Evolutionary conservation across 2,113 vertebrate genomes (phyloP).

Genomic region (Ibidorhyncha struthersii): DNA sequence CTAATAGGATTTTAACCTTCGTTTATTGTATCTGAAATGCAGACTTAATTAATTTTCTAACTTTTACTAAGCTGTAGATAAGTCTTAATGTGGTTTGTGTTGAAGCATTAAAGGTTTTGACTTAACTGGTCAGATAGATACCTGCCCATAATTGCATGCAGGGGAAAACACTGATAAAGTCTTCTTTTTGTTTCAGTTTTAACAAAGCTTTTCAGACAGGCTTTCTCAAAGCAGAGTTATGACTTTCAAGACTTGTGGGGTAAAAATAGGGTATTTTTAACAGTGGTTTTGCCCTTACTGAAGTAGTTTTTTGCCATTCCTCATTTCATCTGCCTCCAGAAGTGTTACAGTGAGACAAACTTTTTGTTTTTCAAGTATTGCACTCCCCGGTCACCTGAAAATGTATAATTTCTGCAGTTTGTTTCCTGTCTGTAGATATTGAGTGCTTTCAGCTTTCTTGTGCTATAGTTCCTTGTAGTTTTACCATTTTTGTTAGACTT

Average conservation of each 20-base stretch:
- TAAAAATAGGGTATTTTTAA: not conserved
- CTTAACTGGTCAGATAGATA: not conserved
- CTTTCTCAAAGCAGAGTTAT: not conserved
- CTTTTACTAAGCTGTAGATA: not conserved
- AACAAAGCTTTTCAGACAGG: not conserved
- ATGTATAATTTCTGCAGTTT: not conserved
- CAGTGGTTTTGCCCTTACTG: not conserved
- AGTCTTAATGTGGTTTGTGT: constrained; percentile 16
- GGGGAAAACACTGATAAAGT: not conserved
- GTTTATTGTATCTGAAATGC: not conserved
- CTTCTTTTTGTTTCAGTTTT: not conserved
- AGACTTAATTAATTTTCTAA: constrained; percentile 19
- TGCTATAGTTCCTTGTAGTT: not conserved
- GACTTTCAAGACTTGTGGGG: not conserved
- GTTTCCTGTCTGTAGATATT: not conserved
- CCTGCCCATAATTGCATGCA: not conserved
- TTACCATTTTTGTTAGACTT: not conserved
- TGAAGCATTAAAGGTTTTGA: constrained; percentile 5
- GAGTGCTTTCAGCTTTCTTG: not conserved
- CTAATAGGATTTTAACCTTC: not conserved
- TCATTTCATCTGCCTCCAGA: not conserved
- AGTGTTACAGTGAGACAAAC: not conserved
- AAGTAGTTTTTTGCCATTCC: not conserved
- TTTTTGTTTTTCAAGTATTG: not conserved
- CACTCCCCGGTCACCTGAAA: not conserved